Conservation (phyloP, 1,140 invertebrate genomes). For the Eriosoma lanigerum region DNA sequence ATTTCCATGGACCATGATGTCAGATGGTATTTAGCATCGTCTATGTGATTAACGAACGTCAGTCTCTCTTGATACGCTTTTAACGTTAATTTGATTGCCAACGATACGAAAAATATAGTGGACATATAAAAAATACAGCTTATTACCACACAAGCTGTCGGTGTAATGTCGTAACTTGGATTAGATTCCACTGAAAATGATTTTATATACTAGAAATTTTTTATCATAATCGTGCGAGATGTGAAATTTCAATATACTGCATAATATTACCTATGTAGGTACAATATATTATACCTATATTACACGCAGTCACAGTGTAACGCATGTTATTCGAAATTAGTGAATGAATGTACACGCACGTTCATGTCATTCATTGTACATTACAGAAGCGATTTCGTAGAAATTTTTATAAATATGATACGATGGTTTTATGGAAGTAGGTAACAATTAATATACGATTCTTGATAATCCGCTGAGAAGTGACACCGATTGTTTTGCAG, state of each 20-base stretch:
- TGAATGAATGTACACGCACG: no score
- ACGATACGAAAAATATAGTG: not conserved
- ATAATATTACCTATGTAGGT: no score
- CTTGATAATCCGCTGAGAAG: not conserved
- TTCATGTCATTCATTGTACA: no score
- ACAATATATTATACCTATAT: not conserved
- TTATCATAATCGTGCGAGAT: not conserved
- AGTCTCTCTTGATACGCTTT: not conserved
- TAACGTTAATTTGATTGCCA: conserved; percentile 8
- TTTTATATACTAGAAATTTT: not conserved
- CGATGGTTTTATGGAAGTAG: no score
- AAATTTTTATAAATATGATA: not conserved
- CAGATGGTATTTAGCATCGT: conserved; percentile 5
- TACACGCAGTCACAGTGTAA: not conserved
- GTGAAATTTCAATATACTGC: not conserved
- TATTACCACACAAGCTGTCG: not conserved
- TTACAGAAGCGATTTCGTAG: not conserved
- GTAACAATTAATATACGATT: not conserved
- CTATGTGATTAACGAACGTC: not conserved
- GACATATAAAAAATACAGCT: conserved; percentile 18
- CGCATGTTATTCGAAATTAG: no score
- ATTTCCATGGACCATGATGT: not conserved
- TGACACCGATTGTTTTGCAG: not conserved
- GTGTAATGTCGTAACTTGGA: not conserved
- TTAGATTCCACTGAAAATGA: conserved; percentile 11